Percentiles rank a stretch among this genome's conserved stretches.
Evolutionary conservation across 2,888 invertebrate genomes (phyloP).

Genomic region (Asteroscopus sphinx): DNA sequence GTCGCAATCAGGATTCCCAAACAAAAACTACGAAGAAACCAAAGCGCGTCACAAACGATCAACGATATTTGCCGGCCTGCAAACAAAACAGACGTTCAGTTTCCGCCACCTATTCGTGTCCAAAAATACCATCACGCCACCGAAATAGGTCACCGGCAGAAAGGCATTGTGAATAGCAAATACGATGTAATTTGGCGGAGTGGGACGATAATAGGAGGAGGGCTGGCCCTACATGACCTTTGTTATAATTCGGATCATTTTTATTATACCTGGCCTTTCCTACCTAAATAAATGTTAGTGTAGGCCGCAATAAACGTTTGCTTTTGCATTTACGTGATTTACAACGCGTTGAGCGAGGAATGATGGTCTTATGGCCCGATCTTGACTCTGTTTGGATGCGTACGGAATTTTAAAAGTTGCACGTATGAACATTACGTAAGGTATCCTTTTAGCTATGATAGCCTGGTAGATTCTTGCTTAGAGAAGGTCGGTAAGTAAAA

Average conservation of each 20-base stretch:
- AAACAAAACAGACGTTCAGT: conserved; percentile 50
- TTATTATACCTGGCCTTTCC: conserved; percentile 64
- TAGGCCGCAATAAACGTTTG: conserved; percentile 57
- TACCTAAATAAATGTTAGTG: conserved; percentile 64
- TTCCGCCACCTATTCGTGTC: conserved; percentile 51
- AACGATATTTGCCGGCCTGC: conserved; percentile 39
- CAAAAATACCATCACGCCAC: conserved; percentile 55
- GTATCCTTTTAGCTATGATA: conserved; percentile 1
- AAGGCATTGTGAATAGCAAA: conserved; percentile 68
- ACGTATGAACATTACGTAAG: neutral
- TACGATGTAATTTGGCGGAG: conserved; percentile 68
- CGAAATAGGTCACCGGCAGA: conserved; percentile 62
- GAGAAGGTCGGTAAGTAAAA: neutral
- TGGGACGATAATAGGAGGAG: conserved; percentile 63
- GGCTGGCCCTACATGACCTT: conserved; percentile 57
- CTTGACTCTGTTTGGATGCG: conserved; percentile 17
- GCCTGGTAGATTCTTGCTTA: neutral
- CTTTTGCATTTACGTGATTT: conserved; percentile 57
- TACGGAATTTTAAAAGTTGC: conserved; percentile 25
- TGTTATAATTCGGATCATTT: conserved; percentile 66
- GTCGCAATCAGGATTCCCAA: conserved; percentile 36
- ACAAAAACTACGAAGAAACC: conserved; percentile 29
- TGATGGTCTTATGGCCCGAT: conserved; percentile 29
- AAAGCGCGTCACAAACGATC: conserved; percentile 41
- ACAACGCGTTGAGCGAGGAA: conserved; percentile 38